phyloP scores from a whole-genome alignment of 2,888 invertebrate species.

The Thymelicus lineola region DNA sequence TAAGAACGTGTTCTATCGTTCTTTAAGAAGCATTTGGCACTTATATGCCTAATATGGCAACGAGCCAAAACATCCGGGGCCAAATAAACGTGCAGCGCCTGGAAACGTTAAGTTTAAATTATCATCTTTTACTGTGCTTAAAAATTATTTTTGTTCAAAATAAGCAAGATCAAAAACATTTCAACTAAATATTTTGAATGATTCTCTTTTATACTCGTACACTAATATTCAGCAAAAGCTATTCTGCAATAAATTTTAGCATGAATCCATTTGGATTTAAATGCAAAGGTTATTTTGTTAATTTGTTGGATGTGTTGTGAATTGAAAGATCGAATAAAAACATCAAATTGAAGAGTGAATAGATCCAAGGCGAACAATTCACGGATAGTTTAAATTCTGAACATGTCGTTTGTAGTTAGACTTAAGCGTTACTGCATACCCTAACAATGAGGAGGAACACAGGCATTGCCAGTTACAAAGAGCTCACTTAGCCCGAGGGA shows the following conservation, averaged over 20 bases:
- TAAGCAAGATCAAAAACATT: not conserved
- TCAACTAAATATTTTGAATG: no score
- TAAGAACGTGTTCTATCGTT: slow-evolving; percentile 21
- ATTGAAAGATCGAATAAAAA: not conserved
- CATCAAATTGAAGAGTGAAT: not conserved
- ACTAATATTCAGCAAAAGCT: no score
- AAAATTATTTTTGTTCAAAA: not conserved
- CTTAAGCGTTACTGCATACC: slow-evolving; percentile 4
- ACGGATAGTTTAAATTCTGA: not conserved
- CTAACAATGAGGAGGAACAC: slow-evolving; percentile 8
- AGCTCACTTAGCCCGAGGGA: slow-evolving; percentile 19
- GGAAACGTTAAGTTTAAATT: slow-evolving; percentile 3
- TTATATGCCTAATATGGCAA: slow-evolving; percentile 32
- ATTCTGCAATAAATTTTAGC: no score
- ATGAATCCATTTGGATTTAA: no score
- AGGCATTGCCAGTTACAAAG: slow-evolving; percentile 20
- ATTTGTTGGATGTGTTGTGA: no score
- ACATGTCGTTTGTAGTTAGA: slow-evolving; percentile 2
- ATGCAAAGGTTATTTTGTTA: no score
- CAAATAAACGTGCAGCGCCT: slow-evolving; percentile 22
- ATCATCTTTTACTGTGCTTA: slow-evolving; percentile 4
- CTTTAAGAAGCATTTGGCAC: slow-evolving; percentile 29
- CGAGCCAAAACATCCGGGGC: slow-evolving; percentile 16
- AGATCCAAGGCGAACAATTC: not conserved
- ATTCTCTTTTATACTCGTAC: no score